phyloP scores from a whole-genome alignment of 2,113 vertebrate species.

The Xiphophorus maculatus region DNA sequence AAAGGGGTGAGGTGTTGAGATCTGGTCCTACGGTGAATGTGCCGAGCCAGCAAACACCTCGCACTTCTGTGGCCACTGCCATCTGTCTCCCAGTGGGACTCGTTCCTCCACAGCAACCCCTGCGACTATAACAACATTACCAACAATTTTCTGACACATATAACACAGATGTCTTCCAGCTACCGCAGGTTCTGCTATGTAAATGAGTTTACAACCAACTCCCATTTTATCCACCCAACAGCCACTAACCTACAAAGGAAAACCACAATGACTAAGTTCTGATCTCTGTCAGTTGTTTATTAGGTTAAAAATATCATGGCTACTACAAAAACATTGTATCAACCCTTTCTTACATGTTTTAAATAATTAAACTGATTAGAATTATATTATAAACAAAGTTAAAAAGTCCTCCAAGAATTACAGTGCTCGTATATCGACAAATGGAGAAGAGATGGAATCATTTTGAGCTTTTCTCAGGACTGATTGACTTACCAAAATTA shows the following conservation, averaged over 20 bases:
- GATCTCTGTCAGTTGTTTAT: background rate
- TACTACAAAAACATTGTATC: too few species aligned
- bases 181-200: slow-evolving; percentile 19
- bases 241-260: background rate
- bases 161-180: slow-evolving; percentile 56
- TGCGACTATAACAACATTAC: slow-evolving; percentile 55
- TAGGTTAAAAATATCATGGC: too few species aligned
- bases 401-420: too few species aligned
- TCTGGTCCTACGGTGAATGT: slow-evolving; percentile 76
- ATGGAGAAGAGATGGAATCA: background rate
- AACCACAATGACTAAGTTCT: background rate
- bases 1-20: slow-evolving; percentile 71
- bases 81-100: slow-evolving; percentile 79
- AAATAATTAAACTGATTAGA: too few species aligned
- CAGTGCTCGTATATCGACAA: too few species aligned
- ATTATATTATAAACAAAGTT: too few species aligned
- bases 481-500: background rate
- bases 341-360: too few species aligned
- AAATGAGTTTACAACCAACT: slow-evolving; percentile 26
- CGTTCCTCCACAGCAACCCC: slow-evolving; percentile 63
- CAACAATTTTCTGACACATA: slow-evolving; percentile 59
- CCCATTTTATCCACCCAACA: background rate
- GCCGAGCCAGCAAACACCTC: slow-evolving; percentile 74
- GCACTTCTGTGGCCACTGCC: slow-evolving; percentile 74
- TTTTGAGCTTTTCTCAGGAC: too few species aligned